Conservation (phyloP, 2,888 invertebrate genomes). For the Lacanobia oleracea region DNA sequence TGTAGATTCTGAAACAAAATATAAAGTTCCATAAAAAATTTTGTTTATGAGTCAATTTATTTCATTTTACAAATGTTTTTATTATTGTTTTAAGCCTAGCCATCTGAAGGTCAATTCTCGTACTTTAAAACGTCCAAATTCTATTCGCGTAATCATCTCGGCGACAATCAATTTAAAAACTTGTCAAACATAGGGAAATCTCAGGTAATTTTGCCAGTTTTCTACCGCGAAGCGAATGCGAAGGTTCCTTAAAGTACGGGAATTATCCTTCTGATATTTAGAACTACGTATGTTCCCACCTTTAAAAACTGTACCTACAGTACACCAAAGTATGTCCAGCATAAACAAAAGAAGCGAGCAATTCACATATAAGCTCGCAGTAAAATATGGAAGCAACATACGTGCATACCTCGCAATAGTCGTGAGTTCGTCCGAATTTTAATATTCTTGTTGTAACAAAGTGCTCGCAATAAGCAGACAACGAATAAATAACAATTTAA, state of each 20-base stretch:
- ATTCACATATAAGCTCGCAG: slow-evolving; percentile 8
- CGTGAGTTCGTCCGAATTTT: slow-evolving; percentile 25
- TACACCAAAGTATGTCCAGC: background rate
- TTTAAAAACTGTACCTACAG: no score
- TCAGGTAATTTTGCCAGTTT: no score
- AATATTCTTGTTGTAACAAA: slow-evolving; percentile 34
- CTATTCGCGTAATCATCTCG: no score
- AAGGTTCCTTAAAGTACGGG: no score
- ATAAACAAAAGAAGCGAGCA: slow-evolving; percentile 22
- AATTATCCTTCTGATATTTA: no score
- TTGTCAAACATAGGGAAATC: no score
- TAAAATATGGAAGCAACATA: slow-evolving; percentile 37
- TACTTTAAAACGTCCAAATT: no score
- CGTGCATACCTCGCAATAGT: slow-evolving; percentile 6
- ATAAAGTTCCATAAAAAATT: slow-evolving; percentile 1
- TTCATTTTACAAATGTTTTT: background rate
- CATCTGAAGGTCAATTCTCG: no score
- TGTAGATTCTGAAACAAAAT: background rate
- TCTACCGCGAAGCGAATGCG: no score
- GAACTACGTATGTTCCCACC: no score
- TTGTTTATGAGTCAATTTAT: slow-evolving; percentile 25
- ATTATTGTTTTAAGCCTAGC: no score
- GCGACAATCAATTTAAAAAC: no score
- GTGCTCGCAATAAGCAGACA: slow-evolving; percentile 13
- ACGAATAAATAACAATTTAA: slow-evolving; percentile 21